Evolutionary conservation across 2,113 vertebrate species (phyloP).

Genomic region (Alectura lathami): DNA sequence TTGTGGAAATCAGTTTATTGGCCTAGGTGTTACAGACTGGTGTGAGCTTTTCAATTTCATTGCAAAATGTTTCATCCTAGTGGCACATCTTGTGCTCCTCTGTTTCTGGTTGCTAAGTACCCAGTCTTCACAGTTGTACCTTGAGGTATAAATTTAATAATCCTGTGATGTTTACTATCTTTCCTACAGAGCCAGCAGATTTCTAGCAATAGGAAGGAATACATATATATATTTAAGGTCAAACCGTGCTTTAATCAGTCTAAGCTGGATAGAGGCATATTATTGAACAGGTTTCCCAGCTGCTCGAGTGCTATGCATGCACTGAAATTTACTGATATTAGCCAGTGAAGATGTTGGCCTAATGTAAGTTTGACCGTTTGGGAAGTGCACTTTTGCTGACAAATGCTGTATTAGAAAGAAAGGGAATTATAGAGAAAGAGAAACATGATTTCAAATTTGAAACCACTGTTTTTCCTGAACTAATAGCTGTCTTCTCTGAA

Average conservation of each 20-base stretch:
- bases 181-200: not conserved
- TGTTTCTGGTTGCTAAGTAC: conserved; percentile 72
- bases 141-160: conserved; percentile 49
- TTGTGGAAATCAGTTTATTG: not conserved
- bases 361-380: not conserved
- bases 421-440: not conserved
- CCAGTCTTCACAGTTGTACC: conserved; percentile 38
- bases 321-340: not conserved
- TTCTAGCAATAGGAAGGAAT: not conserved
- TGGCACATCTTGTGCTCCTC: conserved; percentile 58
- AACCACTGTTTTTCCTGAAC: not conserved
- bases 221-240: not conserved
- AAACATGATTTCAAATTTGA: not conserved
- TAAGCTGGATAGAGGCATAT: not conserved
- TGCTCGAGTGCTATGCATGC: not conserved
- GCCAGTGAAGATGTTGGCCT: not conserved
- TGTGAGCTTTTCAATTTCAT: not conserved
- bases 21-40: conserved; percentile 18
- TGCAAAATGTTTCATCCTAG: conserved; percentile 4
- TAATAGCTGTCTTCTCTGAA: not conserved
- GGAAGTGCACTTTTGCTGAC: not conserved
- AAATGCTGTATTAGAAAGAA: not conserved
- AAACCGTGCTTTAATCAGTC: not conserved
- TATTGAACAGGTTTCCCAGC: not conserved
- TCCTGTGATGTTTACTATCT: not conserved